Conservation (phyloP, 1,140 invertebrate genomes). For the Anastrepha ludens region DNA sequence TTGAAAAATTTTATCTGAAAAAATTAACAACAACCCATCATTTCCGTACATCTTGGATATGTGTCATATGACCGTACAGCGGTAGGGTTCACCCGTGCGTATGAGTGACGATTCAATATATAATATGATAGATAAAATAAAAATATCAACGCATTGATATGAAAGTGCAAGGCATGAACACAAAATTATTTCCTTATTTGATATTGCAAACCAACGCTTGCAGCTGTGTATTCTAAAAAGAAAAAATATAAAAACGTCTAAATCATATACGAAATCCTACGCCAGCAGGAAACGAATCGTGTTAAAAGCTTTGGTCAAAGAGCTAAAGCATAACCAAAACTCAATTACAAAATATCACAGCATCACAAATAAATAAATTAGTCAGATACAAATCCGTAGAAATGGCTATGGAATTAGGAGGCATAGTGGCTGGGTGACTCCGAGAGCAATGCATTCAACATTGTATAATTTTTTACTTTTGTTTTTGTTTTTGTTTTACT, state of each 20-base stretch:
- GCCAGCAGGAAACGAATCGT: no score
- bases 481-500: neutral
- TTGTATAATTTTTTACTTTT: neutral
- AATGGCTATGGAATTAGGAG: neutral
- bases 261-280: no score
- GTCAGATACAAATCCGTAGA: conserved; percentile 10
- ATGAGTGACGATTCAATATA: neutral
- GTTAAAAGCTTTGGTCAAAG: neutral
- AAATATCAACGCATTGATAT: neutral
- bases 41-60: neutral
- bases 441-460: neutral
- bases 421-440: neutral
- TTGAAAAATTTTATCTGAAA: no score
- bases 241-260: no score
- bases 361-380: conserved; percentile 50
- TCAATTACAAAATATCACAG: conserved; percentile 50
- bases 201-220: no score
- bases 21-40: no score
- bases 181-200: no score
- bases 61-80: neutral
- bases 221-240: no score
- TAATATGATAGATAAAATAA: neutral
- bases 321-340: conserved; percentile 11
- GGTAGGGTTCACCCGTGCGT: neutral
- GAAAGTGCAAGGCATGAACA: neutral